A percentile compares a stretch with the other conserved stretches of the same genome.
These are phyloP conservation scores for Paramormyrops hopkinsi DNA, from an alignment of 2,797 vertebrate genomes.

Conservation along the genomic window DNA sequence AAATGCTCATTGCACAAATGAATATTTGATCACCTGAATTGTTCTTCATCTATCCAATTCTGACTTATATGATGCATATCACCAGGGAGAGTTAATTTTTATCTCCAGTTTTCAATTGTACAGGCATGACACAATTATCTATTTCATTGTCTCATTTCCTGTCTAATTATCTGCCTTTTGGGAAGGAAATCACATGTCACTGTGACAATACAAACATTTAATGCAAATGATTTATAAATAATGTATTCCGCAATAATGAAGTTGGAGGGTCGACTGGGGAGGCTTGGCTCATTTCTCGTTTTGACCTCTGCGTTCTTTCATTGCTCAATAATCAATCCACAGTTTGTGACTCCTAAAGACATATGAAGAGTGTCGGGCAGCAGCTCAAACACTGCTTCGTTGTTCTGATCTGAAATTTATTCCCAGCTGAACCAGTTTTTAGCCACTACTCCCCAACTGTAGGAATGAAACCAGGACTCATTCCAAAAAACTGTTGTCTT, in stretches of 20 bases:
- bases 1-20: background rate
- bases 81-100: background rate
- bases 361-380: conserved; percentile 34
- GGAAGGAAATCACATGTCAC: background rate
- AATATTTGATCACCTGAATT: conserved; percentile 6
- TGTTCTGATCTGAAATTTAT: conserved; percentile 57
- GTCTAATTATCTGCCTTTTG: conserved; percentile 20
- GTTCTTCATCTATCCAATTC: background rate
- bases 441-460: conserved; percentile 39
- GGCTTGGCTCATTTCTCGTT: background rate
- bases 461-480: conserved; percentile 36
- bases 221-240: background rate
- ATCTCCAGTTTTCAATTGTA: background rate
- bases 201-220: conserved; percentile 14
- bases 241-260: background rate
- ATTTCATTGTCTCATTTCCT: background rate
- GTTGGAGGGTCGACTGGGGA: background rate
- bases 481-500: conserved; percentile 49
- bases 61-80: background rate
- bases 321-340: conserved; percentile 4
- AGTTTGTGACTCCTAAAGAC: conserved; percentile 34
- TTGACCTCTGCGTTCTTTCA: background rate
- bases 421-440: conserved; percentile 42
- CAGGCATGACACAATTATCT: background rate
- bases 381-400: conserved; percentile 38